Conservation (phyloP, 2,888 invertebrate genomes). For the Villa cingulata region DNA sequence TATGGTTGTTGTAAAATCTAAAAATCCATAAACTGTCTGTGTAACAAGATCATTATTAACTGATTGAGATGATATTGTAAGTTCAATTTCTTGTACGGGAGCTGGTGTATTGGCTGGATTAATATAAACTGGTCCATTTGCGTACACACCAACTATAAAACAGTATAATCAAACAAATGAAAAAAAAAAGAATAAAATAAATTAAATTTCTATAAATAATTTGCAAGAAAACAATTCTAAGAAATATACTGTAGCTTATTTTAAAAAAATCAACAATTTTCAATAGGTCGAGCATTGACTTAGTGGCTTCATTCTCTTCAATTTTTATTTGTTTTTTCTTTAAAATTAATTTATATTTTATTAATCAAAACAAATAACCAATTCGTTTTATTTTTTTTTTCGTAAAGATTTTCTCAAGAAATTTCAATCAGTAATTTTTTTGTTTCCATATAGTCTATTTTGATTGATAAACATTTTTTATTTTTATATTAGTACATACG, state of each 20-base stretch:
- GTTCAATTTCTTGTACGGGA: constrained; percentile 4
- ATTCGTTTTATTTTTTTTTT: too few species aligned
- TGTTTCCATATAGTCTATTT: too few species aligned
- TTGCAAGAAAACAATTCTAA: too few species aligned
- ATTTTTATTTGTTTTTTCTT: neutral
- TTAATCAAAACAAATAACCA: too few species aligned
- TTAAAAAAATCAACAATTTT: too few species aligned
- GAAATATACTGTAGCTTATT: too few species aligned
- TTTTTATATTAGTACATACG: too few species aligned
- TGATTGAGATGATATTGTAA: constrained; percentile 14
- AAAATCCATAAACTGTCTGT: constrained; percentile 85
- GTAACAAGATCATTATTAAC: constrained; percentile 44
- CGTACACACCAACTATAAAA: neutral
- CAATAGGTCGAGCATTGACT: neutral
- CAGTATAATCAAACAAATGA: neutral
- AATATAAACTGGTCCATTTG: constrained; percentile 10
- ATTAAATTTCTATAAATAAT: too few species aligned
- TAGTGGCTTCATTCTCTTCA: neutral
- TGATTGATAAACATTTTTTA: too few species aligned
- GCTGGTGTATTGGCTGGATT: constrained; percentile 10
- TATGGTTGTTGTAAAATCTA: constrained; percentile 87
- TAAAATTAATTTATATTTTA: neutral
- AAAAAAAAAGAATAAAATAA: too few species aligned
- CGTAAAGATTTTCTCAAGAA: too few species aligned
- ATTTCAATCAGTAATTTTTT: too few species aligned